These are phyloP conservation scores for Tinea trinotella DNA, from an alignment of 2,888 invertebrate species.

Conservation along the genomic window DNA sequence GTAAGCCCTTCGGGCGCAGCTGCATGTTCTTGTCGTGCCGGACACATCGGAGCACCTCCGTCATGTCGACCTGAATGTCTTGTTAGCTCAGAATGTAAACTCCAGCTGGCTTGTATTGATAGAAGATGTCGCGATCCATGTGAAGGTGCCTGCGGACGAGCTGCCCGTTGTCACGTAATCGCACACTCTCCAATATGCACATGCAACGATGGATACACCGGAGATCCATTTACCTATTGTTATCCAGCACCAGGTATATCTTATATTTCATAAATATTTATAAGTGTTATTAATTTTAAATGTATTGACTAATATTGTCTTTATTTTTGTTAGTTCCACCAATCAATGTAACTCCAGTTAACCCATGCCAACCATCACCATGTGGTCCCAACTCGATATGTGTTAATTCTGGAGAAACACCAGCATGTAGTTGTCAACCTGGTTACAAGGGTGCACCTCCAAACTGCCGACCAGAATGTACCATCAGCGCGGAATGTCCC, in stretches of 20 bases:
- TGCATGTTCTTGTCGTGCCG: conserved; percentile 79
- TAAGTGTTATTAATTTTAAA: not conserved
- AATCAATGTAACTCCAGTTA: conserved; percentile 31
- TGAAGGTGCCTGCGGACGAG: conserved; percentile 80
- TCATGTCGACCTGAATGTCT: conserved; percentile 84
- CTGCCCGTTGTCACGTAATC: conserved; percentile 80
- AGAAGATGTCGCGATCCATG: conserved; percentile 82
- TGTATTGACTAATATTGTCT: not conserved
- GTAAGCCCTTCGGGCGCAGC: conserved; percentile 68
- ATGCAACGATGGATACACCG: conserved; percentile 77
- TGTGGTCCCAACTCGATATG: conserved; percentile 78
- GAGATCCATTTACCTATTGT: conserved; percentile 81
- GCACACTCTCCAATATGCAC: conserved; percentile 83
- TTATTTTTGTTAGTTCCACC: not conserved
- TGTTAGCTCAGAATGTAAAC: conserved; percentile 79
- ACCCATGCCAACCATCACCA: conserved; percentile 78
- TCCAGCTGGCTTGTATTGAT: conserved; percentile 78
- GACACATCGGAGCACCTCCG: conserved; percentile 82
- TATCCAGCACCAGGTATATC: conserved; percentile 69
- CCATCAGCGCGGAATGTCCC: conserved; percentile 78
- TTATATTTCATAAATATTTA: not conserved
- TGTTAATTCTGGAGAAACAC: conserved; percentile 71
- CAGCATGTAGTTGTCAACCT: conserved; percentile 75
- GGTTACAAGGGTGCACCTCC: conserved; percentile 77
- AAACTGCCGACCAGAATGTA: conserved; percentile 79